Evolutionary conservation across 2,888 invertebrate species (phyloP), one percentile per base, ranked within the genome.

Genomic region (Lumbricus terrestris): DNA sequence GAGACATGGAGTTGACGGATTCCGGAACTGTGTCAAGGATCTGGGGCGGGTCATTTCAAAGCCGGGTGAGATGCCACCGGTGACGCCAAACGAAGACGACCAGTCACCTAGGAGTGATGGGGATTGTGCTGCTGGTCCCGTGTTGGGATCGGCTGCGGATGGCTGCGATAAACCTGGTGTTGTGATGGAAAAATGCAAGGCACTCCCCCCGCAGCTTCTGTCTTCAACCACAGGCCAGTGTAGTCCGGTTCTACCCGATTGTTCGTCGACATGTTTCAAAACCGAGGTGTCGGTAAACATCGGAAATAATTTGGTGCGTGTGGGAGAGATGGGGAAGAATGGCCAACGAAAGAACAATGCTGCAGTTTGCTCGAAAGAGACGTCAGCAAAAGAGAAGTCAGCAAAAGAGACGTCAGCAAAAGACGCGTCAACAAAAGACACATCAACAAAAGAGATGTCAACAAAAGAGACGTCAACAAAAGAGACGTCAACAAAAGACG

Each of bases 1-100:
- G 23, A 90, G 89, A 35, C 93, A 92, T 69, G 92, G 92, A 4
- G 85, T 91, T 16, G 92, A 92, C 16, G 92, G 91, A 89, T 92
- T 91, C 90, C 90, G 90, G 37, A 88, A 90, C 23, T 83, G 91
- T 88, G 91, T 90, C 42, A 92, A 91, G 89, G 93, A 92, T 88
- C 90, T 93, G 20, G 92, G 92, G 1, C 82, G 90, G 37, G 92
- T 92, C 82, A 42, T 82, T 34, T 91, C 85, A 18, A 34, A 35
- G 35, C 13, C 85, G 34, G 37, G 37, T 29, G 85, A 34, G 29
- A 69, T 11, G 69, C n/a, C 11, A 69, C 69, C n/a, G 29, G n/a
- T n/a, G 5, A n/a, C n/a, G n/a, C n/a, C n/a, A n/a, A n/a, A n/a
- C n/a, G n/a, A n/a, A n/a, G 69, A 69, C 1, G 69, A 69, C 11